A percentile compares a stretch with the other conserved stretches of the same genome.
Evolutionary conservation across 30 jellyfish, hydroid and myxozoan genomes (phyloP).

Genomic region (Nemopilema nomurai): DNA sequence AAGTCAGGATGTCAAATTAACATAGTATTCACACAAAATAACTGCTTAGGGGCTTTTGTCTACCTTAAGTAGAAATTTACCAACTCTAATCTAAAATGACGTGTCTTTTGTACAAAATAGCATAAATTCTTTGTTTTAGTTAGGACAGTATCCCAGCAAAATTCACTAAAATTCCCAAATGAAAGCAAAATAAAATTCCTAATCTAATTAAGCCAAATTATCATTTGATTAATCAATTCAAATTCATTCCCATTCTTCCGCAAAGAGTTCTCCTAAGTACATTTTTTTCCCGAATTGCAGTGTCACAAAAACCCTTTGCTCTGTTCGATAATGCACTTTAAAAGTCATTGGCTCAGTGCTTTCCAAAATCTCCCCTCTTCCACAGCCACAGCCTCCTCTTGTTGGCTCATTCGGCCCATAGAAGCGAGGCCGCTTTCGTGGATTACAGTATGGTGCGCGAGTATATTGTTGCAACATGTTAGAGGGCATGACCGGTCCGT

Average conservation of each 20-base stretch:
- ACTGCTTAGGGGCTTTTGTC: too few relatives aligned
- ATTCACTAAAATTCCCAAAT: neutral
- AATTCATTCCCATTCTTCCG: constrained; percentile 60
- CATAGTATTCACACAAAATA: too few relatives aligned
- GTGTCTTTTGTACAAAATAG: neutral
- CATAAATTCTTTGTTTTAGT: neutral
- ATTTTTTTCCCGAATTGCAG: constrained; percentile 58
- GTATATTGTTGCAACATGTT: constrained; percentile 32
- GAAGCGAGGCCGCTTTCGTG: constrained; percentile 66
- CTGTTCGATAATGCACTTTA: constrained; percentile 72
- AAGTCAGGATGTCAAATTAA: too few relatives aligned
- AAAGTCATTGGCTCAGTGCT: constrained; percentile 61
- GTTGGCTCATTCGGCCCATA: constrained; percentile 60
- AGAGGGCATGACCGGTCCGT: constrained; percentile 33
- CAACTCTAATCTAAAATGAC: neutral
- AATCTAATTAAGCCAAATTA: neutral
- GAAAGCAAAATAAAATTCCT: neutral
- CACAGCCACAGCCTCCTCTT: constrained; percentile 73
- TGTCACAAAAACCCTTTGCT: constrained; percentile 71
- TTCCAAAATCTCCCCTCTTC: constrained; percentile 45
- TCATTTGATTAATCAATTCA: neutral
- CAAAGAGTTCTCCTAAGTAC: constrained; percentile 66
- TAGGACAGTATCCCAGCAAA: neutral
- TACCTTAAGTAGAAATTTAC: too few relatives aligned
- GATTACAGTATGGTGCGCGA: constrained; percentile 55